Evolutionary conservation across 2,797 vertebrate species (phyloP), one percentile per base, ranked within the genome.

Genomic region (Epinephelus coioides): DNA sequence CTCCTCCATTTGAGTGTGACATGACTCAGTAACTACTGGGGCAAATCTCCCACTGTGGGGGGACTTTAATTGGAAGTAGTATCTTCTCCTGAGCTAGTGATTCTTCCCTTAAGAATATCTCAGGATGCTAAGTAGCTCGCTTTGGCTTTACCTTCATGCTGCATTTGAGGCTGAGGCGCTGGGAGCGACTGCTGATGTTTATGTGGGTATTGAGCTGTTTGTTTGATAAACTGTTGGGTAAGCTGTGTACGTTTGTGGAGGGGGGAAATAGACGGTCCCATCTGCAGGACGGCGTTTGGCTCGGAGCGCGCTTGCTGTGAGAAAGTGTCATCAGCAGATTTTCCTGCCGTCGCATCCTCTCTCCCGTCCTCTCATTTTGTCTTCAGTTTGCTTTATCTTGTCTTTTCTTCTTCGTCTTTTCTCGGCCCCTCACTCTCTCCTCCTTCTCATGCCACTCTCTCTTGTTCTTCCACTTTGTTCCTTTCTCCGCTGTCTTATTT

Each of bases 181-280:
- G 38, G 8, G 38, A 88, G 76, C 38, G 5, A 49, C 68, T 19
- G 73, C 43, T 40, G 49, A 59, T 84, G 81, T 91, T 86, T 90
- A 59, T 82, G 84, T 79, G 63, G 60, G 49, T 81, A 86, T 86
- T 56, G 86, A 91, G 84, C 72, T 85, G 86, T 91, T 91, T 90
- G 88, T 88, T 89, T 91, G 84, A 86, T 89, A 75, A 88, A 88
- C 79, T 84, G 82, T 82, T 65, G 65, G 75, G 71, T 88, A 86
- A 83, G 83, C 80, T 66, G 71, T 70, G 84, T 66, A 57, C 34
- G 15, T 74, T 65, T 12, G 15, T 18, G 73, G 57, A 68, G 60
- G 69, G 70, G 76, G 81, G 54, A 47, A 76, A 61, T 68, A 72
- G 73, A 74, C 79, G 64, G 78, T 79, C 83, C 78, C 79, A 71